Percentiles rank a stretch among this genome's conserved stretches.
phyloP scores from a whole-genome alignment of 2,797 vertebrate genomes.

The Hybognathus amarus region DNA sequence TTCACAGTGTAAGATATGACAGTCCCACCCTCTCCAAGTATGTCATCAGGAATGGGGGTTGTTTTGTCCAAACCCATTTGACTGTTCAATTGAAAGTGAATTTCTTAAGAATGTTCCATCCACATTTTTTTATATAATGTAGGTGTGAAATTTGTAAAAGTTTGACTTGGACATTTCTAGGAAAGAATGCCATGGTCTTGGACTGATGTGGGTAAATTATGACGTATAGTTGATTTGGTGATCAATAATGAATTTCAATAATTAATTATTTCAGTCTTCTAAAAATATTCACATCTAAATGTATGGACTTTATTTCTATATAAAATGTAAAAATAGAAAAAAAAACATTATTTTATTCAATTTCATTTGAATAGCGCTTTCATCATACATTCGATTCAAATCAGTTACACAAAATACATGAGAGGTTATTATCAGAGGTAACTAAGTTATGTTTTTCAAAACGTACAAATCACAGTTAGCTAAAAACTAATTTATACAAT shows the following conservation, averaged over 20 bases:
- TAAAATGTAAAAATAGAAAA: background rate
- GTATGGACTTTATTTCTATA: background rate
- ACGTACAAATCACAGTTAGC: no score
- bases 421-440: no score
- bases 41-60: background rate
- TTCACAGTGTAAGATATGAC: background rate
- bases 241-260: background rate
- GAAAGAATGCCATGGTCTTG: background rate
- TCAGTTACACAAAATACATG: no score
- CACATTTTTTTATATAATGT: background rate
- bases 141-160: background rate
- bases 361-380: no score
- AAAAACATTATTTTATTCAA: no score
- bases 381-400: no score
- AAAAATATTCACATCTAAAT: background rate
- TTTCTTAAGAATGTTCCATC: background rate
- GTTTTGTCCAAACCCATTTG: background rate
- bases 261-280: background rate
- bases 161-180: background rate
- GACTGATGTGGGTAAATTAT: background rate
- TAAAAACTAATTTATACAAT: no score
- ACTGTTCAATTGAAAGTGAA: background rate
- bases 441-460: no score
- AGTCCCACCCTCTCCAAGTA: background rate
- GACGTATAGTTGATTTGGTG: background rate